Evolutionary conservation across 2,797 vertebrate species (phyloP).

Genomic region (Gymnopithys bicolor): DNA sequence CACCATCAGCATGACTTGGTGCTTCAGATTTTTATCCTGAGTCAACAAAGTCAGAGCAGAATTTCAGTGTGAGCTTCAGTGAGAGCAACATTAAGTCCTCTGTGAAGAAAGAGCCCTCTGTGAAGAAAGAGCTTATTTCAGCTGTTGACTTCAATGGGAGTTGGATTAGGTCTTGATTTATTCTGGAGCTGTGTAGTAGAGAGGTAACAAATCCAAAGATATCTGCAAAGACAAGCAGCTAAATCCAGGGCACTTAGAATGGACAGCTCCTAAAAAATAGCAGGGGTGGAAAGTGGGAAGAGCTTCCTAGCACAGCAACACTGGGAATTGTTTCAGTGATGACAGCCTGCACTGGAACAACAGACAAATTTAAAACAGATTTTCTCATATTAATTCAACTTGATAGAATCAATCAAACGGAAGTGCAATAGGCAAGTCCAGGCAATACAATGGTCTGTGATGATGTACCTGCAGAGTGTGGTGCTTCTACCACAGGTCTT

Average conservation of each 20-base stretch:
- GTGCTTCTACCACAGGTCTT: background rate
- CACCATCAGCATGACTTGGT: background rate
- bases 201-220: background rate
- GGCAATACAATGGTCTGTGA: no score
- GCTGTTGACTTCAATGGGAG: background rate
- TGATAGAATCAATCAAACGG: background rate
- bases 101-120: background rate
- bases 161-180: slow-evolving; percentile 10
- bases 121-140: background rate
- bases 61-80: background rate
- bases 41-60: background rate
- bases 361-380: background rate
- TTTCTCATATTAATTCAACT: background rate
- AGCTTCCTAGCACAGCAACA: background rate
- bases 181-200: background rate
- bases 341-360: background rate
- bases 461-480: background rate
- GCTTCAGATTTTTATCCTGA: background rate
- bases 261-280: background rate
- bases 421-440: background rate
- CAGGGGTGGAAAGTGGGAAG: background rate
- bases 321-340: rapidly evolving
- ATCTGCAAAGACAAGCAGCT: background rate
- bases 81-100: background rate
- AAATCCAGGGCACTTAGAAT: background rate